phyloP scores from a whole-genome alignment of 1,140 invertebrate species.

The Drosophila lacertosa region DNA sequence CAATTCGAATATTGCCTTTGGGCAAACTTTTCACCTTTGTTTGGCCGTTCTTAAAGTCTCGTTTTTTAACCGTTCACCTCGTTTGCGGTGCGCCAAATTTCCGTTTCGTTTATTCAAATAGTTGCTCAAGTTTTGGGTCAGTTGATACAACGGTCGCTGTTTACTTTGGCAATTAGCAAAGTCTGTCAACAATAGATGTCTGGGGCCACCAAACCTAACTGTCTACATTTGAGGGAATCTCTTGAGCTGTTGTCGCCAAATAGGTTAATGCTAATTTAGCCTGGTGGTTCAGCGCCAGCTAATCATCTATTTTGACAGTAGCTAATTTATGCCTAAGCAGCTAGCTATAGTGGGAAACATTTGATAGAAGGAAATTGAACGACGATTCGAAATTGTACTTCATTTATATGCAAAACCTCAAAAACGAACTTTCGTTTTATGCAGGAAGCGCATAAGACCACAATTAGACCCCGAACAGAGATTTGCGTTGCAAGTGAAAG shows the following conservation, averaged over 20 bases:
- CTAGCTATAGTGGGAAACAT: conserved; percentile 14
- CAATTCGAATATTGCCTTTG: conserved; percentile 12
- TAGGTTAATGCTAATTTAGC: conserved; percentile 50
- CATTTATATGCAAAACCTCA: conserved; percentile 43
- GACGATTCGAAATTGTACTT: conserved; percentile 31
- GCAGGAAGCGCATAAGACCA: conserved; percentile 34
- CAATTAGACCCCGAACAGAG: conserved; percentile 16
- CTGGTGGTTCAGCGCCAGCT: conserved; percentile 13
- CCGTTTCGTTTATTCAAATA: conserved; percentile 70
- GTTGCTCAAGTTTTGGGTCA: conserved; percentile 66
- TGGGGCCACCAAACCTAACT: conserved; percentile 10
- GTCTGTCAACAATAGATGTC: conserved; percentile 55
- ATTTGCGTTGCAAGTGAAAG: conserved; percentile 31
- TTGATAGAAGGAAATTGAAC: conserved; percentile 31
- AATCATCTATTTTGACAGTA: background rate
- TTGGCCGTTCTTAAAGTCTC: conserved; percentile 18
- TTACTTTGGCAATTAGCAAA: conserved; percentile 66
- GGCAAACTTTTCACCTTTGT: conserved; percentile 22
- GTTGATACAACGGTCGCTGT: conserved; percentile 44
- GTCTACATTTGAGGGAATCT: conserved; percentile 14
- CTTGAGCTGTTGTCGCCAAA: conserved; percentile 37
- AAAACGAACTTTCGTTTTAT: conserved; percentile 35
- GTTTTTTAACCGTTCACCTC: conserved; percentile 57
- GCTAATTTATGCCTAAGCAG: conserved; percentile 36
- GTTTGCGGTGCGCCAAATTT: conserved; percentile 64